Conservation (phyloP, 2,888 invertebrate species). For the Entomobrya multifasciata region DNA sequence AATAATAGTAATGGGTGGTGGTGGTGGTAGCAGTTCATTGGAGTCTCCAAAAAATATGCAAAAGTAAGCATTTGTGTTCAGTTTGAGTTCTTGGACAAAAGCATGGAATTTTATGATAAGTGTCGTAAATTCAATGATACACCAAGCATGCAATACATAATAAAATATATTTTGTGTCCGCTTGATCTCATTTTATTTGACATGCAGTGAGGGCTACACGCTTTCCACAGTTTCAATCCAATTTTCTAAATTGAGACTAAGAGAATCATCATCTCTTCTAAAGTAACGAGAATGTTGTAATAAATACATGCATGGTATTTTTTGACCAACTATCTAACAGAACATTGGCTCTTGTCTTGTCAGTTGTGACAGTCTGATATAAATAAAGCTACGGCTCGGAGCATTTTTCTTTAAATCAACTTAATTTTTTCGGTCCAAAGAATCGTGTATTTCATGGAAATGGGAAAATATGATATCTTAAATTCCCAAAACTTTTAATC, state of each 20-base stretch:
- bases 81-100: not conserved
- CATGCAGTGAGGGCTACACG: not conserved
- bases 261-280: conserved; percentile 2
- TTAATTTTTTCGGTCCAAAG: conserved; percentile 1
- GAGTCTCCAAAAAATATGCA: conserved; percentile 52
- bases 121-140: conserved; percentile 69
- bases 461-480: conserved; percentile 4
- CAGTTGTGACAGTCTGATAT: not conserved
- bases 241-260: conserved; percentile 68
- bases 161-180: conserved; percentile 36
- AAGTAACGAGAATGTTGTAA: conserved; percentile 52
- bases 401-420: conserved; percentile 14
- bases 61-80: conserved; percentile 48
- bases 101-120: conserved; percentile 32
- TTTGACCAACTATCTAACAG: conserved; percentile 53
- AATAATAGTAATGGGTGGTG: conserved; percentile 1
- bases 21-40: not conserved
- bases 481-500: not conserved
- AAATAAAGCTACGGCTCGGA: conserved; percentile 12
- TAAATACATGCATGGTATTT: conserved; percentile 46
- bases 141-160: conserved; percentile 59
- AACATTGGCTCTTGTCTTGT: not conserved
- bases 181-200: conserved; percentile 69
- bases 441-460: not conserved
- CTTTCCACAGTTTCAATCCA: conserved; percentile 50